These are phyloP conservation scores for Mustela nigripes DNA, from an alignment of 2,113 vertebrate species.

Conservation along the genomic window DNA sequence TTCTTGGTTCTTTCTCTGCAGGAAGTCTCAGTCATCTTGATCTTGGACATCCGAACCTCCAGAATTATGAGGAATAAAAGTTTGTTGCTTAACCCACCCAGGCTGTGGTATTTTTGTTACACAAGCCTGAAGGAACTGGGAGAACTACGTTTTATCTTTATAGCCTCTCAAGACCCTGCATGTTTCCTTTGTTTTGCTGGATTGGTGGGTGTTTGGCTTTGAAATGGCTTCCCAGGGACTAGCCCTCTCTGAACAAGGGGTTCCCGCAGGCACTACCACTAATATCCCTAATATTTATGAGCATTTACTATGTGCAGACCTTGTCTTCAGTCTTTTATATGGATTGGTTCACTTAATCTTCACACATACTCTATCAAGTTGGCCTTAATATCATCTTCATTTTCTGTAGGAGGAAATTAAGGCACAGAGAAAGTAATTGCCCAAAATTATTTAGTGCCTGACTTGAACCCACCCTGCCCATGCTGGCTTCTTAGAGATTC, in stretches of 20 bases:
- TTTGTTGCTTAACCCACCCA: neutral
- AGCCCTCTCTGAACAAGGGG: neutral
- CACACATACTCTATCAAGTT: neutral
- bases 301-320: neutral
- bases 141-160: no score
- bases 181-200: neutral
- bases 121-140: neutral
- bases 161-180: neutral
- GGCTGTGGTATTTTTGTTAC: neutral
- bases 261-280: neutral
- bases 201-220: slow-evolving; percentile 7
- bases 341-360: neutral
- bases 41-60: neutral
- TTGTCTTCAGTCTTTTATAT: neutral
- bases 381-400: neutral
- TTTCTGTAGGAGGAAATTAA: slow-evolving; percentile 13
- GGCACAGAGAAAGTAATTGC: neutral
- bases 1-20: neutral
- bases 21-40: neutral
- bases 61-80: neutral
- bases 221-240: neutral
- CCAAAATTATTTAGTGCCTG: neutral
- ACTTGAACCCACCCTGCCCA: neutral
- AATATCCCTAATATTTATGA: neutral
- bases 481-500: neutral